Evolutionary conservation across 1,140 invertebrate genomes (phyloP).

Genomic region (Diachasmimorpha longicaudata): DNA sequence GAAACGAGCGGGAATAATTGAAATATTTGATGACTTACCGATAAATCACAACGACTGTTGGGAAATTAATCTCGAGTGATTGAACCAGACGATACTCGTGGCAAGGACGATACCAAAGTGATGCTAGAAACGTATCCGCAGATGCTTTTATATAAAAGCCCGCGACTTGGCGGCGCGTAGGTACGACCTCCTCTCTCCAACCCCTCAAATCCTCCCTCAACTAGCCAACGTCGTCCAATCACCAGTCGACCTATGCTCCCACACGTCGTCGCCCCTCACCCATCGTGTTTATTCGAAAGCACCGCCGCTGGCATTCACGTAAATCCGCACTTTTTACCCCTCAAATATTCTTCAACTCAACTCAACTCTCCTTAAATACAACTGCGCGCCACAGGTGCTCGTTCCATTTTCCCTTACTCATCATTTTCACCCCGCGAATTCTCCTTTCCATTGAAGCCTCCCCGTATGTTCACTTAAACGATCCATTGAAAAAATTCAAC

Average conservation of each 20-base stretch:
- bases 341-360: neutral
- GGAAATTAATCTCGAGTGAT: neutral
- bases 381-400: neutral
- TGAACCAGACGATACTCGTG: neutral
- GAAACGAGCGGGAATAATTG: neutral
- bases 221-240: neutral
- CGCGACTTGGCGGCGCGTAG: neutral
- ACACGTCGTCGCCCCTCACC: neutral
- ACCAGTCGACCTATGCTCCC: neutral
- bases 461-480: neutral
- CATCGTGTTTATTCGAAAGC: neutral
- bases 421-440: neutral
- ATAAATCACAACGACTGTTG: neutral
- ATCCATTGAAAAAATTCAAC: no score
- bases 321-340: neutral
- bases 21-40: neutral
- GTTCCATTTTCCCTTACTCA: neutral
- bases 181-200: neutral
- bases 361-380: neutral
- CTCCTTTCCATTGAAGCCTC: neutral
- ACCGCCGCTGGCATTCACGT: neutral
- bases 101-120: neutral
- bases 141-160: conserved; percentile 2
- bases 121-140: neutral
- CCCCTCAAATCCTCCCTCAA: neutral